A percentile compares a stretch with the other conserved stretches of the same genome.
These are phyloP conservation scores for Euplexia lucipara DNA, from an alignment of 2,888 invertebrate genomes.

Conservation along the genomic window DNA sequence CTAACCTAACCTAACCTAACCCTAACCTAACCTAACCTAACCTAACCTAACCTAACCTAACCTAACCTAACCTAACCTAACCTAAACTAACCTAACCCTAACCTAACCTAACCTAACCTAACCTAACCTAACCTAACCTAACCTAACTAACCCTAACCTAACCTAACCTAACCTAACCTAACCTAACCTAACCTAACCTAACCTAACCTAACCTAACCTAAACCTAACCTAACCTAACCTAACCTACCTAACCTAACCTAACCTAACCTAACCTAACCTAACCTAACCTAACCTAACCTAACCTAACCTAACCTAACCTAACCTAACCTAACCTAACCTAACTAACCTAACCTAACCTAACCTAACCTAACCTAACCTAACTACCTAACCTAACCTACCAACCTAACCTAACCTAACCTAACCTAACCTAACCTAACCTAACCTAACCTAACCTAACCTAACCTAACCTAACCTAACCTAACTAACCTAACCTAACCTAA, in stretches of 20 bases:
- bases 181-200: slow-evolving; percentile 58
- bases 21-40: no score
- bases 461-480: no score
- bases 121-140: slow-evolving; percentile 55
- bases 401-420: no score
- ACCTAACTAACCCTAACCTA: slow-evolving; percentile 50
- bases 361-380: no score
- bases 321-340: no score
- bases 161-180: slow-evolving; percentile 57
- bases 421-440: no score
- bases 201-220: slow-evolving; percentile 56
- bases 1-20: no score
- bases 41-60: slow-evolving; percentile 50
- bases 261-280: slow-evolving; percentile 40
- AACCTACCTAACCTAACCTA: slow-evolving; percentile 42
- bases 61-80: slow-evolving; percentile 49
- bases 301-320: no score
- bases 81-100: slow-evolving; percentile 52
- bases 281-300: slow-evolving; percentile 6
- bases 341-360: no score
- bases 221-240: slow-evolving; percentile 56
- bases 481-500: no score
- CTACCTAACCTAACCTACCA: no score
- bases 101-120: slow-evolving; percentile 52
- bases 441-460: no score